Conservation (phyloP, 2,888 invertebrate species). For the Campoletis raptor region DNA sequence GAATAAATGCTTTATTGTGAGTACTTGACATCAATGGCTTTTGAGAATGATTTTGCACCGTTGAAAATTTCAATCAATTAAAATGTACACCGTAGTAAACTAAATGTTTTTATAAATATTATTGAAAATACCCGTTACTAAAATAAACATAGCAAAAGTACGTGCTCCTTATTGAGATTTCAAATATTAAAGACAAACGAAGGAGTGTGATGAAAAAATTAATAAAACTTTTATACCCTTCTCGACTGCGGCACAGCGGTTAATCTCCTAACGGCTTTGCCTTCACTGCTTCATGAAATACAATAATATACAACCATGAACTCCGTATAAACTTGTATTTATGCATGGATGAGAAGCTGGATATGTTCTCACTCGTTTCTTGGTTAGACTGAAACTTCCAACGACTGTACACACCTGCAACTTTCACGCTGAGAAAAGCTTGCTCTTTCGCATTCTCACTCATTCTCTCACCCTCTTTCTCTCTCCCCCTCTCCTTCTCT, state of each 20-base stretch:
- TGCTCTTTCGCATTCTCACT: conserved; percentile 26
- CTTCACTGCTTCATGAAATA: conserved; percentile 37
- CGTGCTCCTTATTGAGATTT: background rate
- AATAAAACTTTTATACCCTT: conserved; percentile 34
- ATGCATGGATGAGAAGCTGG: conserved; percentile 30
- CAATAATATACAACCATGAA: conserved; percentile 29
- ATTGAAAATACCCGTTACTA: background rate
- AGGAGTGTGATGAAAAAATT: background rate
- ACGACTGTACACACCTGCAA: conserved; percentile 62
- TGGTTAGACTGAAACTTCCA: conserved; percentile 58
- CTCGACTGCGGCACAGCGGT: conserved; percentile 25
- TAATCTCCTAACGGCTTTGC: conserved; percentile 40
- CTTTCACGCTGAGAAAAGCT: conserved; percentile 57
- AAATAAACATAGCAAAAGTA: background rate
- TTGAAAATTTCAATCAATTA: background rate
- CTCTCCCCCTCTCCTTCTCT: conserved; percentile 31
- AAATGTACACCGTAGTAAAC: background rate
- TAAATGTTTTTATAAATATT: background rate
- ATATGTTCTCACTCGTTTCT: conserved; percentile 35
- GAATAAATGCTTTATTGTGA: background rate
- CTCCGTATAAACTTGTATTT: conserved; percentile 26
- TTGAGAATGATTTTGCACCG: background rate
- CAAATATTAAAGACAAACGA: background rate
- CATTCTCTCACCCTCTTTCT: conserved; percentile 33
- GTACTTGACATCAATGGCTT: background rate